Percentiles rank a stretch among this genome's conserved stretches.
Evolutionary conservation across 2,888 invertebrate species (phyloP).

Genomic region (Tipula unca): DNA sequence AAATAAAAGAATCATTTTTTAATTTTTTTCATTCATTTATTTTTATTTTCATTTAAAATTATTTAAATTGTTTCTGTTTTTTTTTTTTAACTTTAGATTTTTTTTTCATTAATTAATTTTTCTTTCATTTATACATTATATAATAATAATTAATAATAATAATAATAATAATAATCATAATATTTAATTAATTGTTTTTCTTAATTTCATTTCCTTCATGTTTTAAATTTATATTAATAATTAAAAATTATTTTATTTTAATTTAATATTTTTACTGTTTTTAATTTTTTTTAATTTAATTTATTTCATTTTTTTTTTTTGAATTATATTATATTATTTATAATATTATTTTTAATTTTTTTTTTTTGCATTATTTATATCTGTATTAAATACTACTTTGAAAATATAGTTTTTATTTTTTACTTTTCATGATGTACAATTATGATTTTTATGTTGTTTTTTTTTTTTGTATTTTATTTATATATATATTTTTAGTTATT

Average conservation of each 20-base stretch:
- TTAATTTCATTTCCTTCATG: neutral
- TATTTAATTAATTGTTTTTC: slow-evolving; percentile 18
- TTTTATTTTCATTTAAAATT: slow-evolving; percentile 19
- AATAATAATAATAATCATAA: neutral
- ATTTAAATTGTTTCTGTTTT: slow-evolving; percentile 18
- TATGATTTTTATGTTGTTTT: slow-evolving; percentile 3
- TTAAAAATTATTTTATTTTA: slow-evolving; percentile 16
- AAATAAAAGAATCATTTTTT: neutral
- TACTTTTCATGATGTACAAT: slow-evolving; percentile 2
- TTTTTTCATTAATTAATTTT: slow-evolving; percentile 14
- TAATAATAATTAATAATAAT: neutral
- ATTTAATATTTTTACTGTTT: neutral
- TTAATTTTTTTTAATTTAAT: slow-evolving; percentile 14
- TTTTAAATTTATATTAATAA: slow-evolving; percentile 15
- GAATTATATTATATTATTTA: neutral
- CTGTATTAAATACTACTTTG: slow-evolving; percentile 15
- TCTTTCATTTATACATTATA: slow-evolving; percentile 17
- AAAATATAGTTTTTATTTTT: slow-evolving; percentile 14
- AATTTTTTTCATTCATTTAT: slow-evolving; percentile 17
- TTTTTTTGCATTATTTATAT: neutral
- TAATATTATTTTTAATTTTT: slow-evolving; percentile 16
- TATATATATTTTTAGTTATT: neutral
- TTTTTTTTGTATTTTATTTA: neutral
- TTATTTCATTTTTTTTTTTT: neutral
- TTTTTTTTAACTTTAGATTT: slow-evolving; percentile 14